A percentile compares a stretch with the other conserved stretches of the same genome.
These are phyloP conservation scores for Gerosis bhagava DNA, from an alignment of 2,888 invertebrate species.

Conservation along the genomic window DNA sequence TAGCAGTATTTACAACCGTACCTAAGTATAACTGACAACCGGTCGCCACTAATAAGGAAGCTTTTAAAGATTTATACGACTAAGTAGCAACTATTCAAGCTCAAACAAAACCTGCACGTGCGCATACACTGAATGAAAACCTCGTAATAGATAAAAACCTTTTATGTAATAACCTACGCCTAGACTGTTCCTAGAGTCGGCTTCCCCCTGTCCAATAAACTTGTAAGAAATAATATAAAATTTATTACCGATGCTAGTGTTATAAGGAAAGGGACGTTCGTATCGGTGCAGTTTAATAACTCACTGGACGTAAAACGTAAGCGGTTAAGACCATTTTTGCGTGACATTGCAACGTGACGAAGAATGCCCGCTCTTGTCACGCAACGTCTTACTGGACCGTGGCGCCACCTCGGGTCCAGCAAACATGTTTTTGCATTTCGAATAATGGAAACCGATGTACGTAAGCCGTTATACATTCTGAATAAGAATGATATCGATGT, in stretches of 20 bases:
- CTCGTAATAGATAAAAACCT: constrained; percentile 21
- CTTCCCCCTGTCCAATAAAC: constrained; percentile 24
- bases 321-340: constrained; percentile 48
- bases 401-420: constrained; percentile 61
- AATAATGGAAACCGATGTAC: constrained; percentile 17
- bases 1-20: constrained; percentile 11
- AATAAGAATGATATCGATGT: constrained; percentile 23
- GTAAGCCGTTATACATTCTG: constrained; percentile 19
- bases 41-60: constrained; percentile 21
- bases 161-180: too few relatives aligned
- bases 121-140: constrained; percentile 22
- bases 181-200: constrained; percentile 10
- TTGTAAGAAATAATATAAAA: constrained; percentile 30
- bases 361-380: constrained; percentile 48
- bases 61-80: constrained; percentile 26
- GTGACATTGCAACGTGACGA: constrained; percentile 45
- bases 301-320: constrained; percentile 33
- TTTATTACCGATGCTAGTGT: constrained; percentile 29
- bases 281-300: constrained; percentile 32
- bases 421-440: constrained; percentile 36
- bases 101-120: constrained; percentile 23
- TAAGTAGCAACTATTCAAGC: constrained; percentile 20
- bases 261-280: constrained; percentile 26
- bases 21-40: constrained; percentile 21
- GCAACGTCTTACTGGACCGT: constrained; percentile 47